Percentiles rank a stretch among this genome's conserved stretches.
Evolutionary conservation across 1,140 invertebrate species (phyloP).

Genomic region (Drosophila nasuta): DNA sequence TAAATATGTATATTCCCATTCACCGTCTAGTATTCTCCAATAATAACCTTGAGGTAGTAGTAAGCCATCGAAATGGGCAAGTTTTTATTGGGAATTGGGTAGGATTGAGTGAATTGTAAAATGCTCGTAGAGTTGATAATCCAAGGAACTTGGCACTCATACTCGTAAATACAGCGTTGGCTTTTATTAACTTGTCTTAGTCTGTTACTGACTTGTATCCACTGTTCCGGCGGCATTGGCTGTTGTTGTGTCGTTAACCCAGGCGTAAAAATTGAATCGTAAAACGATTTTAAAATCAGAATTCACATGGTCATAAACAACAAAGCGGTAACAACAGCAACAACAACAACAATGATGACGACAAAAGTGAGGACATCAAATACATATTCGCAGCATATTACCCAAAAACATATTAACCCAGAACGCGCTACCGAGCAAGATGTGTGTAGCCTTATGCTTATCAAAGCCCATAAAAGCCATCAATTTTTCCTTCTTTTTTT

Average conservation of each 20-base stretch:
- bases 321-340: conserved; percentile 19
- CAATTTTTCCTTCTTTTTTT: conserved; percentile 3
- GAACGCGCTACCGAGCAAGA: not conserved
- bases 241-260: conserved; percentile 43
- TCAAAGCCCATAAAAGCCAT: conserved; percentile 34
- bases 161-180: not conserved
- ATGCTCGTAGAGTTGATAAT: not conserved
- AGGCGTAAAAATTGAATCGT: conserved; percentile 52
- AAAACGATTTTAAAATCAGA: conserved; percentile 58
- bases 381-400: conserved; percentile 29
- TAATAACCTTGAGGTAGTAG: not conserved
- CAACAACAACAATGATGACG: not conserved
- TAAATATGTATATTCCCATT: not conserved
- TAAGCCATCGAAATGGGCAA: not conserved
- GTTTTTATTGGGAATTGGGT: not conserved
- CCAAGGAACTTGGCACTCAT: not conserved
- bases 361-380: conserved; percentile 14
- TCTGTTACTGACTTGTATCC: conserved; percentile 14
- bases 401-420: not conserved
- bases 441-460: conserved; percentile 30
- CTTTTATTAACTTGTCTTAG: conserved; percentile 1
- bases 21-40: not conserved
- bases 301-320: conserved; percentile 57
- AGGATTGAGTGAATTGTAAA: not conserved
- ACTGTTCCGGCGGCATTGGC: conserved; percentile 25